Percentiles rank a stretch among this genome's conserved stretches.
phyloP scores from a whole-genome alignment of 1,140 invertebrate genomes.

The Cardiocondyla obscurior region DNA sequence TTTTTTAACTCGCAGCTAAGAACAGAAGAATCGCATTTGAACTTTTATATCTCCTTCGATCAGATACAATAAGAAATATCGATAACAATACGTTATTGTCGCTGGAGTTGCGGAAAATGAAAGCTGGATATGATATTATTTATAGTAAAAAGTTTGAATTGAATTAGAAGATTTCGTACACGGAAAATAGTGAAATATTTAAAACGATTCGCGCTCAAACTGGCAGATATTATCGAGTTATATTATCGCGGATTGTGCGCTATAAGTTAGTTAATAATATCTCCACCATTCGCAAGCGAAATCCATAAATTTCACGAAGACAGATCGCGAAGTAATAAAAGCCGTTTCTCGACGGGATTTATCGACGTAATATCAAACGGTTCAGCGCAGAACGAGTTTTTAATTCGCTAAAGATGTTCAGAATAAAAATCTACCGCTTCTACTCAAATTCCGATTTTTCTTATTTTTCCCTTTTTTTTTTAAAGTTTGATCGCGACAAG shows the following conservation, averaged over 20 bases:
- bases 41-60: slow-evolving; percentile 59
- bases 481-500: neutral
- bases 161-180: neutral
- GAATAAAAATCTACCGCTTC: neutral
- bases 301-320: slow-evolving; percentile 8
- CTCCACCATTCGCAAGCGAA: neutral
- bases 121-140: neutral
- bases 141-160: neutral
- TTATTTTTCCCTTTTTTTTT: too few species aligned
- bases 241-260: neutral
- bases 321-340: neutral
- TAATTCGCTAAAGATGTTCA: slow-evolving; percentile 52
- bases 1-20: slow-evolving; percentile 67
- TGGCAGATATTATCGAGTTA: neutral
- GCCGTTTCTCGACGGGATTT: neutral
- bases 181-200: neutral
- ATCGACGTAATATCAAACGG: slow-evolving; percentile 42
- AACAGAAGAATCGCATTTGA: slow-evolving; percentile 69
- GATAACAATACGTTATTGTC: neutral
- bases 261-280: neutral
- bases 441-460: slow-evolving; percentile 16
- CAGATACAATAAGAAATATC: slow-evolving; percentile 18
- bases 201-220: neutral
- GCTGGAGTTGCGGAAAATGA: neutral
- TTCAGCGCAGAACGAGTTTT: slow-evolving; percentile 47